A percentile compares a stretch with the other conserved stretches of the same genome.
Conservation (phyloP, 2,888 invertebrate genomes). For the Tiphia femorata region DNA sequence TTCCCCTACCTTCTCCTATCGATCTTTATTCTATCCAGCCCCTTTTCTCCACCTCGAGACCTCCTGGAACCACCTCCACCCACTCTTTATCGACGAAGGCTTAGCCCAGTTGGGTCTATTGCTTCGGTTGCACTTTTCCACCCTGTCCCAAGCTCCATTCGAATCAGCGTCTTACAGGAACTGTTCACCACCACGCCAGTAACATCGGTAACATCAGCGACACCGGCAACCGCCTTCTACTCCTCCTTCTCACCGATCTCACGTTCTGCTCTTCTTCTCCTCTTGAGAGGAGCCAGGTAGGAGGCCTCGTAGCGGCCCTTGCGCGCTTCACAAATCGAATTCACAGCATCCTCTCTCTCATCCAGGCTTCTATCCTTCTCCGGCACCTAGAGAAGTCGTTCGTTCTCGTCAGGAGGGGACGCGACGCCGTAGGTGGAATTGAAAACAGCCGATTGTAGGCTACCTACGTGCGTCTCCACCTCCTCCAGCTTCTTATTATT, state of each 20-base stretch:
- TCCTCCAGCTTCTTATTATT: background rate
- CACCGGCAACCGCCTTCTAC: background rate
- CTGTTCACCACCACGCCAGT: background rate
- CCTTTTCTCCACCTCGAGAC: no score
- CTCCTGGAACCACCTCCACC: no score
- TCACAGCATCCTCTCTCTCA: background rate
- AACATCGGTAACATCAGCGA: background rate
- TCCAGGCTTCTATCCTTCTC: no score
- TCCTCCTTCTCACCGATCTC: background rate
- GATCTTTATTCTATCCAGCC: no score
- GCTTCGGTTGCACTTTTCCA: no score
- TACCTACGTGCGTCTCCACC: background rate
- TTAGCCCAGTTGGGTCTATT: no score
- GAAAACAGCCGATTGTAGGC: slow-evolving; percentile 3
- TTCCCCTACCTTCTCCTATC: no score
- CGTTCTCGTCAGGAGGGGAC: background rate
- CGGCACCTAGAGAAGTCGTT: slow-evolving; percentile 1
- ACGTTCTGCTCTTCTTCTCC: background rate
- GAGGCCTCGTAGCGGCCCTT: background rate
- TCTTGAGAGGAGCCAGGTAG: background rate
- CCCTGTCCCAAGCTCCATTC: no score
- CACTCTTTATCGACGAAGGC: no score
- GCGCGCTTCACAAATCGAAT: slow-evolving; percentile 4
- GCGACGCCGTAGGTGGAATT: background rate
- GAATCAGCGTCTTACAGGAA: no score